Evolutionary conservation across 30 jellyfish, hydroid and myxozoan genomes (phyloP).

Genomic region (Cassiopea andromeda): DNA sequence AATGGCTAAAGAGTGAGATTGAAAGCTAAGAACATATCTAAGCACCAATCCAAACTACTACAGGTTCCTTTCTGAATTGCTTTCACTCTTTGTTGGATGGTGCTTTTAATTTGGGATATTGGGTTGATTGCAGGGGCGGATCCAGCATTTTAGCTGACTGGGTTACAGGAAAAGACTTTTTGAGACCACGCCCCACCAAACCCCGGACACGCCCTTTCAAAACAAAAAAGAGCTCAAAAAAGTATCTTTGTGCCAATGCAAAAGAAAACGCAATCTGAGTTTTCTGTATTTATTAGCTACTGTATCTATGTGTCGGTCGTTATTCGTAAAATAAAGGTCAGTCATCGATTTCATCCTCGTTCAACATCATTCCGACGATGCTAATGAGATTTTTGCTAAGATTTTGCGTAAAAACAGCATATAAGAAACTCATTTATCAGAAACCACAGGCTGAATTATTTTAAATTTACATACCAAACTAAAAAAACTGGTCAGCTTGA

Average conservation of each 20-base stretch:
- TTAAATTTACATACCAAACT: neutral
- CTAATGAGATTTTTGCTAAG: neutral
- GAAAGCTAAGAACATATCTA: too few species aligned
- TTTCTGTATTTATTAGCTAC: neutral
- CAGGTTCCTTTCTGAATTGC: too few species aligned
- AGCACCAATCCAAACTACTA: too few species aligned
- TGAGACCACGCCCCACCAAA: too few species aligned
- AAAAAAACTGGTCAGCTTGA: neutral
- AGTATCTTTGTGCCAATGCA: too few species aligned
- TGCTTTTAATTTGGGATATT: too few species aligned
- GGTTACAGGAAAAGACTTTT: too few species aligned
- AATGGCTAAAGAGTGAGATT: too few species aligned
- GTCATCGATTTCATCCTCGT: neutral
- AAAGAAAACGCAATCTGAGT: too few species aligned
- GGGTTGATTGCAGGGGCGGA: slow-evolving; percentile 31
- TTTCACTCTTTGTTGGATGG: too few species aligned
- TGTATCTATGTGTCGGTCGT: neutral
- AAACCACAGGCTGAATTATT: neutral
- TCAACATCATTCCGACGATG: neutral
- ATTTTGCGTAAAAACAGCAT: neutral
- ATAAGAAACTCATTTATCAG: neutral
- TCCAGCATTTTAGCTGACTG: slow-evolving; percentile 8
- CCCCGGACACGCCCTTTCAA: too few species aligned
- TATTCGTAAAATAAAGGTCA: neutral
- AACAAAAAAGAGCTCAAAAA: too few species aligned